Evolutionary conservation across 2,888 invertebrate species (phyloP), one percentile per base, ranked within the genome.

Genomic region (Caenorhabditis uteleia): DNA sequence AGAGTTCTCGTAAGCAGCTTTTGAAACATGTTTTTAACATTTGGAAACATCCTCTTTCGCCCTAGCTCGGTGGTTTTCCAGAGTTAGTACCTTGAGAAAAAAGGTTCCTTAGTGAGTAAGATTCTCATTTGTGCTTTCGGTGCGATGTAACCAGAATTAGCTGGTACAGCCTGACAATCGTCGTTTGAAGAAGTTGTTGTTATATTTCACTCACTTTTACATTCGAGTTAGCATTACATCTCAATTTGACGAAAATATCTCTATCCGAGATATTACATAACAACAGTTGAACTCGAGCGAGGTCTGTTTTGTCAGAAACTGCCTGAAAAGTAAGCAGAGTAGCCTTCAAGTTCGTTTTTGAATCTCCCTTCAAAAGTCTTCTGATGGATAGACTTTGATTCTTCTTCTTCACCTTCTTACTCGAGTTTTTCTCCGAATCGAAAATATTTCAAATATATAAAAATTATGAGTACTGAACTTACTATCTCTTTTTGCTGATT

Each of bases 251-350:
- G 47, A 61, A 70, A n/a, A 78, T 68, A 27, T 72, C 65, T 6
- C 77, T 65, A 38, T 77, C 78, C 21, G 76, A 76, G 29, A 77
- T 77, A 43, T 78, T 78, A 50, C 76, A 78, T 8, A 78, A 68
- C 1, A 78, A 56, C 7, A 78, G 61, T 39, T 70, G 68, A 23
- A 77, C 75, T 18, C 74, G 64, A 2, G 75, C 72, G 16, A 70
- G 59, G 29, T 70, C 67, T 10, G 57, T 48, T 31, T 49, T 51
- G 14, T 43, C 44, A 5, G n/a, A 6, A 21, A 65, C 43, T 3
- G 50, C 43, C 45, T 59, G 55, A 27, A 65, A 65, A 3, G 65
- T 65, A 14, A 65, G 48, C 0, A 55, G 25, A n/a, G 65, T 65
- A 8, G 65, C 58, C 34, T 49, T 60, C 46, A 60, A 29, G 10